phyloP scores from a whole-genome alignment of 2,888 invertebrate genomes.

The Ferrisia virgata region DNA sequence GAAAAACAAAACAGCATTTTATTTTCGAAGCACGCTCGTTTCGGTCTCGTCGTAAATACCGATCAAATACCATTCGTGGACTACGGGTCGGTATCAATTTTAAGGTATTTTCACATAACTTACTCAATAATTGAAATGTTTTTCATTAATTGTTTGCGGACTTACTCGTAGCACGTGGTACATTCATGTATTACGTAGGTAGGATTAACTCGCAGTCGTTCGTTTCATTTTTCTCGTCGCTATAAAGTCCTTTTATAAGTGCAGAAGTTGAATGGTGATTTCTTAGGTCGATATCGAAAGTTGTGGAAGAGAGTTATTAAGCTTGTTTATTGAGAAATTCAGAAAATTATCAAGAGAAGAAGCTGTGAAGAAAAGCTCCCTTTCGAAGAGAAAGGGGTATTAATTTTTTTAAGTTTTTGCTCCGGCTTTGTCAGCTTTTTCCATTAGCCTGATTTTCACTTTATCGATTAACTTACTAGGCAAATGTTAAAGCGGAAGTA shows the following conservation, averaged over 20 bases:
- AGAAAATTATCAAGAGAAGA: too few relatives aligned
- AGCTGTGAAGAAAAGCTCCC: too few relatives aligned
- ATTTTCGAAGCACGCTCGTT: background rate
- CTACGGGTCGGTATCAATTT: background rate
- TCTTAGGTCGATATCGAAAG: too few relatives aligned
- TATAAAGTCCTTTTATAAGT: background rate
- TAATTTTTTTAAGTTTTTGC: too few relatives aligned
- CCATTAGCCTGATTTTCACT: too few relatives aligned
- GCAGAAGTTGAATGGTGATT: background rate
- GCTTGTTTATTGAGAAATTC: too few relatives aligned
- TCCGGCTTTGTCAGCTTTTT: too few relatives aligned
- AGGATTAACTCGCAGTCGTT: background rate
- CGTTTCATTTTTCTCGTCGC: background rate
- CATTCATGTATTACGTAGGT: background rate
- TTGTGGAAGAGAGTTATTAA: too few relatives aligned
- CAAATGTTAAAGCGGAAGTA: too few relatives aligned
- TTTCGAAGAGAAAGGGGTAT: too few relatives aligned
- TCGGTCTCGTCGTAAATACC: background rate
- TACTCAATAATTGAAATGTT: background rate
- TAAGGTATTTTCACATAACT: background rate
- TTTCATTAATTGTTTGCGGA: background rate
- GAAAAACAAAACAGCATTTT: background rate
- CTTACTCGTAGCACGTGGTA: background rate
- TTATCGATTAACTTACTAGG: too few relatives aligned
- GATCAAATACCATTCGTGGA: background rate